These are phyloP conservation scores for Tangara arthus DNA, from an alignment of 2,797 vertebrate genomes.

Conservation along the genomic window DNA sequence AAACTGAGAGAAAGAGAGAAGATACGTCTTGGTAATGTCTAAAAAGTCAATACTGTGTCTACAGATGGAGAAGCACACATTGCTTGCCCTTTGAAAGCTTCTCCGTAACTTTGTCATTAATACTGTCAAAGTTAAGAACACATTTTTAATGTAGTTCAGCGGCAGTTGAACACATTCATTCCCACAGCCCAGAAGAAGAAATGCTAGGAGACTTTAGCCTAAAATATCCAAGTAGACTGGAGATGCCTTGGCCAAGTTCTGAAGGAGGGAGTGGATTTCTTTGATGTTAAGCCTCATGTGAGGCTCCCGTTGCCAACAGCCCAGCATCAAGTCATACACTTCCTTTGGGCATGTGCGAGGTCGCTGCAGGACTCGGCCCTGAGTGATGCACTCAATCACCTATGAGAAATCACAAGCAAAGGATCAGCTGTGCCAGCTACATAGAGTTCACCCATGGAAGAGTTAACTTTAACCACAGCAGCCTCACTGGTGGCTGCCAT, in stretches of 20 bases:
- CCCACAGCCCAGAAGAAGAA: conserved; percentile 65
- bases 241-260: conserved; percentile 96
- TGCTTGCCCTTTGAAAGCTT: conserved; percentile 81
- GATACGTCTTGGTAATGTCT: conserved; percentile 70
- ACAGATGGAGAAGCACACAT: conserved; percentile 75
- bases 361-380: conserved; percentile 95
- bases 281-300: conserved; percentile 98
- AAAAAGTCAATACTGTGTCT: conserved; percentile 76
- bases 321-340: conserved; percentile 97
- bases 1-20: conserved; percentile 59
- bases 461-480: background rate
- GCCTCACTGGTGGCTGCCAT: background rate
- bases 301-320: conserved; percentile 97
- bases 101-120: conserved; percentile 74
- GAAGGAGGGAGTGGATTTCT: conserved; percentile 93
- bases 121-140: conserved; percentile 77
- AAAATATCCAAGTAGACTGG: conserved; percentile 98
- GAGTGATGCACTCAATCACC: conserved; percentile 99
- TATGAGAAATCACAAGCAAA: conserved; percentile 59
- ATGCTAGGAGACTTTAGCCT: conserved; percentile 79
- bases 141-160: conserved; percentile 74
- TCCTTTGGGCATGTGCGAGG: conserved; percentile 96
- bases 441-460: background rate
- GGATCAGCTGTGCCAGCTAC: background rate
- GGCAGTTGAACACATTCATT: conserved; percentile 77